These are phyloP conservation scores for Cheilosia vulpina DNA, from an alignment of 2,888 invertebrate genomes.

Conservation along the genomic window DNA sequence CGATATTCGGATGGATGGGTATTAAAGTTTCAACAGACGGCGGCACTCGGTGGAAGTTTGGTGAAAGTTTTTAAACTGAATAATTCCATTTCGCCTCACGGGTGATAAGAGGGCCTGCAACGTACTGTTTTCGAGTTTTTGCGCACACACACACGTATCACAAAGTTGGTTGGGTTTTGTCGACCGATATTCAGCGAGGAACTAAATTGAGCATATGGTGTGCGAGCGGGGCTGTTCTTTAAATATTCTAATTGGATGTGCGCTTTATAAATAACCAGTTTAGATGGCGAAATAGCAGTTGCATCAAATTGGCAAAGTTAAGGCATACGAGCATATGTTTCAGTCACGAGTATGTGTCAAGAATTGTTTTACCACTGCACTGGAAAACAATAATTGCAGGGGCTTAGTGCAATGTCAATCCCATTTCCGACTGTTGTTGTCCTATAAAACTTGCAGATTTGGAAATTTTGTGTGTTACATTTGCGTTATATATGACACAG, in stretches of 20 bases:
- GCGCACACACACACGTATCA: constrained; percentile 8
- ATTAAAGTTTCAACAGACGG: constrained; percentile 27
- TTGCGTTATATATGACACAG: too few species aligned
- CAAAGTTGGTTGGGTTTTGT: constrained; percentile 41
- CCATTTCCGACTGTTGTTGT: too few species aligned
- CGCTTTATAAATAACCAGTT: not conserved
- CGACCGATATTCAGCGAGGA: constrained; percentile 4
- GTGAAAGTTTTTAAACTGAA: constrained; percentile 58
- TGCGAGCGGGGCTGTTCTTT: not conserved
- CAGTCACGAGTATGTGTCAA: too few species aligned
- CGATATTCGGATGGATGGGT: constrained; percentile 19
- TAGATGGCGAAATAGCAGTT: too few species aligned
- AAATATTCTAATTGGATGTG: not conserved
- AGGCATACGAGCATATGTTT: too few species aligned
- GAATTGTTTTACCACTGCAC: too few species aligned
- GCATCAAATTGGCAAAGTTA: too few species aligned
- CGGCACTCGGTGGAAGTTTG: constrained; percentile 15
- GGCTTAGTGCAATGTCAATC: too few species aligned
- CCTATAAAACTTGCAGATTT: too few species aligned
- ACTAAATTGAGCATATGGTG: constrained; percentile 51
- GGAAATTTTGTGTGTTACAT: too few species aligned
- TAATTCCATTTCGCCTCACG: constrained; percentile 7
- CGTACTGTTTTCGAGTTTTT: constrained; percentile 49
- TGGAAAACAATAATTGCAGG: too few species aligned
- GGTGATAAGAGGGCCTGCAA: constrained; percentile 4